Evolutionary conservation across 2,113 vertebrate genomes (phyloP).

Genomic region (Hippopotamus amphibius): DNA sequence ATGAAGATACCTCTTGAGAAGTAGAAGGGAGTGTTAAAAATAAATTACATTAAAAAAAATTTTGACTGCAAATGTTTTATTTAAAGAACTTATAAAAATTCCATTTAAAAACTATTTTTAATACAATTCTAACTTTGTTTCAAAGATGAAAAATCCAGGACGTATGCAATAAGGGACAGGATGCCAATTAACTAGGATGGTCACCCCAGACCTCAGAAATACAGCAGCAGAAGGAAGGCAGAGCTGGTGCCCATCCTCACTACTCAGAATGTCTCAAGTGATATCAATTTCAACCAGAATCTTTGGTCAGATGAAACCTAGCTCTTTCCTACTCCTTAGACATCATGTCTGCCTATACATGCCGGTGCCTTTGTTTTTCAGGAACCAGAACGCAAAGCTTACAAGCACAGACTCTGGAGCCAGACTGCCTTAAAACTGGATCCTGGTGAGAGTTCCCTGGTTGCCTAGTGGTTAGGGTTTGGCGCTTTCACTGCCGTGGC

Average conservation of each 20-base stretch:
- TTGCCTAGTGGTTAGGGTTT: background rate
- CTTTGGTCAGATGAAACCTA: slow-evolving; percentile 50
- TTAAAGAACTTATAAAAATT: slow-evolving; percentile 35
- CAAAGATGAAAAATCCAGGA: slow-evolving; percentile 21
- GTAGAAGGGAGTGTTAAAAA: background rate
- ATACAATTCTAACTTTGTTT: slow-evolving; percentile 28
- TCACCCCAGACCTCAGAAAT: background rate
- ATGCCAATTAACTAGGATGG: background rate
- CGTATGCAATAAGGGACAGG: background rate
- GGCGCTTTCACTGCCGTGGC: background rate
- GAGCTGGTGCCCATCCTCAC: background rate
- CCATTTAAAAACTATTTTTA: slow-evolving; percentile 31
- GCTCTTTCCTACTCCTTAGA: background rate
- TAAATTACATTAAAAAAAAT: background rate
- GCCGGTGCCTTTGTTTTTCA: background rate
- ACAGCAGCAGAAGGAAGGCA: background rate
- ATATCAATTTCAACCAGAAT: background rate
- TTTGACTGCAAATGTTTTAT: background rate
- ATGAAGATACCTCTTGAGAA: slow-evolving; percentile 13
- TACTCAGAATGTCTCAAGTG: background rate
- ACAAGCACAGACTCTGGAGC: background rate
- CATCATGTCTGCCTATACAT: background rate
- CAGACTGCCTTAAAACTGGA: background rate
- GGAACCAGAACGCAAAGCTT: background rate
- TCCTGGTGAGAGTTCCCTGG: background rate